Conservation (phyloP, 2,888 invertebrate genomes). For the Platycheirus albimanus region DNA sequence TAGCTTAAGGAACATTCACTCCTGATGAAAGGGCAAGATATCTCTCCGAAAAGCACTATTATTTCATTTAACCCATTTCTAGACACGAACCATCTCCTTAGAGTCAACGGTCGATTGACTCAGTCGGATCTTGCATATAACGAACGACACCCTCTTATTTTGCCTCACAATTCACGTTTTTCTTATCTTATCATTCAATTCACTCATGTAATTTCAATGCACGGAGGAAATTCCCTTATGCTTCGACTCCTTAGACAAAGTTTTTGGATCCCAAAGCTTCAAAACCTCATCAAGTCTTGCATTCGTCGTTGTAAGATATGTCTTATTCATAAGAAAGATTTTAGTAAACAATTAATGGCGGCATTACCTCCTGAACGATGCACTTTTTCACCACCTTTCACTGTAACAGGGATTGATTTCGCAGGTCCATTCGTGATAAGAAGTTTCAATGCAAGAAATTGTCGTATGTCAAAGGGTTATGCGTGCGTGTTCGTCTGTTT, state of each 20-base stretch:
- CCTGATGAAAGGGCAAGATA: too few relatives aligned
- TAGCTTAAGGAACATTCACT: too few relatives aligned
- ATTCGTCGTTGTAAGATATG: too few relatives aligned
- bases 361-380: conserved; percentile 7
- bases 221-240: background rate
- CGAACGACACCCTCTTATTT: background rate
- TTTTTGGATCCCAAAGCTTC: background rate
- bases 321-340: background rate
- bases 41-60: background rate
- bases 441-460: background rate
- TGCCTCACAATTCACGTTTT: background rate
- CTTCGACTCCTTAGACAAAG: background rate
- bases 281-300: too few relatives aligned
- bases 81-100: background rate
- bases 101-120: background rate
- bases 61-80: background rate
- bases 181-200: background rate
- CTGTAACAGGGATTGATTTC: background rate
- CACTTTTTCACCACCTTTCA: conserved; percentile 15
- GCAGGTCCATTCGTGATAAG: conserved; percentile 9
- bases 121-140: background rate
- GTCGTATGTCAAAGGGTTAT: background rate
- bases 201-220: background rate
- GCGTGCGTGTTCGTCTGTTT: conserved; percentile 13
- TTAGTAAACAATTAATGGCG: conserved; percentile 2